Evolutionary conservation across 2,113 vertebrate species (phyloP).

Genomic region (Hydrolagus affinis): DNA sequence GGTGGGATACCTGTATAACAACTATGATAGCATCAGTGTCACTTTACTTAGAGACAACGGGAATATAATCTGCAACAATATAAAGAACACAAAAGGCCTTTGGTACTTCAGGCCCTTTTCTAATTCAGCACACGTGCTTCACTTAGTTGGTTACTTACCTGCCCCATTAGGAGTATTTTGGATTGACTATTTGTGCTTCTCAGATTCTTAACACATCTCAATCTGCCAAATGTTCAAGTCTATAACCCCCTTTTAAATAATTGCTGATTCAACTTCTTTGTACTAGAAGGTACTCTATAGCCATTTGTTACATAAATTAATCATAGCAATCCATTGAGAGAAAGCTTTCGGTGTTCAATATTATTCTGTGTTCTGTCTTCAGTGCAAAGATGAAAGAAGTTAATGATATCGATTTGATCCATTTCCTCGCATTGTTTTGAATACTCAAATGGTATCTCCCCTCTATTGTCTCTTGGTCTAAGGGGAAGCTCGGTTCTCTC

Average conservation of each 20-base stretch:
- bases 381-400: neutral
- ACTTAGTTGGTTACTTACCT: too few relatives aligned
- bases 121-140: too few relatives aligned
- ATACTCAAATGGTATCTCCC: neutral
- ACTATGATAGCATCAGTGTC: too few relatives aligned
- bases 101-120: too few relatives aligned
- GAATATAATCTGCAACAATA: too few relatives aligned
- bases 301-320: neutral
- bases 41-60: too few relatives aligned
- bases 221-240: too few relatives aligned
- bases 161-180: neutral
- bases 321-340: neutral
- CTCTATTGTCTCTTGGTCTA: neutral
- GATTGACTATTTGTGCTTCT: neutral
- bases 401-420: neutral
- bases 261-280: neutral
- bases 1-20: too few relatives aligned
- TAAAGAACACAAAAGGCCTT: too few relatives aligned
- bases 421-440: conserved; percentile 1
- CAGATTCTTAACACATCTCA: too few relatives aligned
- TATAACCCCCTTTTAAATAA: neutral
- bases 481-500: neutral
- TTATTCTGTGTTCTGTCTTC: neutral
- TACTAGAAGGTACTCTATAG: neutral
- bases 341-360: neutral